Percentiles rank a stretch among this genome's conserved stretches.
These are phyloP conservation scores for Hirundichthys speculiger DNA, from an alignment of 2,113 vertebrate genomes.

Conservation along the genomic window DNA sequence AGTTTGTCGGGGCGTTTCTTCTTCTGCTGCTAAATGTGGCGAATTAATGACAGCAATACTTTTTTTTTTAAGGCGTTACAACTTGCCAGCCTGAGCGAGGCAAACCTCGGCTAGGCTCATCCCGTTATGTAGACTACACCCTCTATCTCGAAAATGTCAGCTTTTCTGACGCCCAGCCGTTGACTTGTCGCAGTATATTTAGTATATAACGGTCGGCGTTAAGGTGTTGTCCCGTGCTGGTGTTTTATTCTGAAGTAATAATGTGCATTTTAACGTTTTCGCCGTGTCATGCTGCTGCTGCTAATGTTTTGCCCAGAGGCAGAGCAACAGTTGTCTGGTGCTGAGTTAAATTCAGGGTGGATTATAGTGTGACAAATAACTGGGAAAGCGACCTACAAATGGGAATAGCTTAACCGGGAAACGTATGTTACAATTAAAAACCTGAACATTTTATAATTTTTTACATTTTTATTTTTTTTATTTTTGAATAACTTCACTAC, in stretches of 20 bases:
- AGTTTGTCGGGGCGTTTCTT: not conserved
- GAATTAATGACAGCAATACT: not conserved
- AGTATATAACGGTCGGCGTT: rapidly evolving
- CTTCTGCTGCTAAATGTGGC: not conserved
- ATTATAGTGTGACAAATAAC: conserved; percentile 31
- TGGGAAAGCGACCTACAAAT: not conserved
- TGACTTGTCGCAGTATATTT: not conserved
- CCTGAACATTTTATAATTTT: too few relatives aligned
- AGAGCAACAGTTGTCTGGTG: not conserved
- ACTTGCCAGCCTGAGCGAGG: conserved; percentile 29
- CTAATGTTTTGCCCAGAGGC: too few relatives aligned
- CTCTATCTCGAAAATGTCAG: conserved; percentile 43
- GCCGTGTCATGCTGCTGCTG: rapidly evolving
- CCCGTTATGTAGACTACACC: conserved; percentile 67
- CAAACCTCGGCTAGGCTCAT: not conserved
- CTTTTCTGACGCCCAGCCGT: not conserved
- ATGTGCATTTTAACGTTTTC: not conserved
- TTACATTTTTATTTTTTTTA: too few relatives aligned
- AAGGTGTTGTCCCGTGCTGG: rapidly evolving
- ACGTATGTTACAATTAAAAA: too few relatives aligned
- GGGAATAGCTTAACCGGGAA: too few relatives aligned
- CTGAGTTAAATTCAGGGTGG: not conserved
- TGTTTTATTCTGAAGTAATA: not conserved
- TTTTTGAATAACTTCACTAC: too few relatives aligned
- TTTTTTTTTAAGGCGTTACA: conserved; percentile 16